These are phyloP conservation scores for Ectemnius lituratus DNA, from an alignment of 2,888 invertebrate genomes.

Conservation along the genomic window DNA sequence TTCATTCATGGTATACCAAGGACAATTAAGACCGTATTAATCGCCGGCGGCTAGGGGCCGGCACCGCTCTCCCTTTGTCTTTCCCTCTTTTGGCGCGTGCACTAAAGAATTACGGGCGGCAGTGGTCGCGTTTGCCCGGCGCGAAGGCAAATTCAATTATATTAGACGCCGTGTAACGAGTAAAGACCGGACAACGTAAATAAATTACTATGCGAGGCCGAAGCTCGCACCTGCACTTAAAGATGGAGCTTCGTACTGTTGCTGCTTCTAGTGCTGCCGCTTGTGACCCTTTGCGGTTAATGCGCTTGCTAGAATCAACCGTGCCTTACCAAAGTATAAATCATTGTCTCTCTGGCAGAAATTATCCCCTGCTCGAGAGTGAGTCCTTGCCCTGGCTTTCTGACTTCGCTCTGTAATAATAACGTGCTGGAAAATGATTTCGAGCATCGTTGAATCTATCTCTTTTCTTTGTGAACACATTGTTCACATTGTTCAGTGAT, in stretches of 20 bases:
- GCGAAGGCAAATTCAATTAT: slow-evolving; percentile 58
- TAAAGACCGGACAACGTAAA: slow-evolving; percentile 55
- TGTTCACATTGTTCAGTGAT: too few relatives aligned
- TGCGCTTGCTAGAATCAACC: slow-evolving; percentile 55
- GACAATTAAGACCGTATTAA: slow-evolving; percentile 52
- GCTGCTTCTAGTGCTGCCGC: slow-evolving; percentile 5
- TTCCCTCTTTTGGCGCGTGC: slow-evolving; percentile 8
- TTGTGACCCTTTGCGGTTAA: slow-evolving; percentile 53
- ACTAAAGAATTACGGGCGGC: slow-evolving; percentile 45
- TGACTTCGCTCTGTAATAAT: not conserved
- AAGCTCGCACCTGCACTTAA: slow-evolving; percentile 26
- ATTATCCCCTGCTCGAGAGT: slow-evolving; percentile 47
- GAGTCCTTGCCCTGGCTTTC: slow-evolving; percentile 30
- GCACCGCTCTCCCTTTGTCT: slow-evolving; percentile 1
- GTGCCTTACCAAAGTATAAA: slow-evolving; percentile 48
- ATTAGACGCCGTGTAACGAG: slow-evolving; percentile 44
- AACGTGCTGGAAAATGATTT: too few relatives aligned
- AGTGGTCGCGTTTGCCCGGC: slow-evolving; percentile 20
- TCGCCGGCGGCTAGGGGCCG: slow-evolving; percentile 35
- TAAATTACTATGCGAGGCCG: slow-evolving; percentile 51
- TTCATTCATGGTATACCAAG: slow-evolving; percentile 29
- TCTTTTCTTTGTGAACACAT: too few relatives aligned
- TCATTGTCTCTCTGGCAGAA: slow-evolving; percentile 51
- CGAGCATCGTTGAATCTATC: too few relatives aligned
- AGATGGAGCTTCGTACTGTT: not conserved